A percentile compares a stretch with the other conserved stretches of the same genome.
phyloP scores from a whole-genome alignment of 2,113 vertebrate genomes.

The Centropristis striata region DNA sequence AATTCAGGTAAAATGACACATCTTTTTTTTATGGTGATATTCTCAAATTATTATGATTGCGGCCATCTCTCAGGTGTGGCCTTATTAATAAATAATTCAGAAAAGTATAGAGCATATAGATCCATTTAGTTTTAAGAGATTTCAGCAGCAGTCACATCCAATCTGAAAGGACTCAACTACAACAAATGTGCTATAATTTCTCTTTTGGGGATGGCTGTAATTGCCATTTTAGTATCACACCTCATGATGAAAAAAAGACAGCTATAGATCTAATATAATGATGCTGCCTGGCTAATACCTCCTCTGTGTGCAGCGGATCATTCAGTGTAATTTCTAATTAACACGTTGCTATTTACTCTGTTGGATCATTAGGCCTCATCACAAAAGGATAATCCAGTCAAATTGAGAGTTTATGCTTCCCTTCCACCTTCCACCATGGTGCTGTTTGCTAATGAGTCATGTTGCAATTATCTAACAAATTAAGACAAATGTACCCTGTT shows the following conservation, averaged over 20 bases:
- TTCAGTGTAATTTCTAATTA: conserved; percentile 86
- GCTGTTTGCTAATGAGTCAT: conserved; percentile 77
- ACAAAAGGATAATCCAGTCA: conserved; percentile 85
- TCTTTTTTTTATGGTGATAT: neutral
- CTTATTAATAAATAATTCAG: neutral
- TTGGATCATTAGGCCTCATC: conserved; percentile 84
- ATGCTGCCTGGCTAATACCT: conserved; percentile 68
- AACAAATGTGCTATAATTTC: conserved; percentile 11
- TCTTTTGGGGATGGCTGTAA: conserved; percentile 7
- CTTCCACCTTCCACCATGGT: conserved; percentile 65
- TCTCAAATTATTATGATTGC: neutral
- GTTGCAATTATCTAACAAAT: conserved; percentile 71
- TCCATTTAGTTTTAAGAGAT: neutral
- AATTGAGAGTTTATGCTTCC: conserved; percentile 83
- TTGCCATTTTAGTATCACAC: conserved; percentile 39
- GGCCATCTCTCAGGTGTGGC: neutral
- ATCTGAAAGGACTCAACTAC: neutral
- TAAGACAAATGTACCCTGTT: conserved; percentile 72
- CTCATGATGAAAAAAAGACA: conserved; percentile 49
- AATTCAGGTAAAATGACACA: neutral
- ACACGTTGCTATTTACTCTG: conserved; percentile 86
- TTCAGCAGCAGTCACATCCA: neutral
- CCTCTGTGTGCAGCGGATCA: conserved; percentile 80
- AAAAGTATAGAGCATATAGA: neutral
- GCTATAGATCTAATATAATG: conserved; percentile 56